Conservation (phyloP, 2,888 invertebrate species). For the Calameuta idolon region DNA sequence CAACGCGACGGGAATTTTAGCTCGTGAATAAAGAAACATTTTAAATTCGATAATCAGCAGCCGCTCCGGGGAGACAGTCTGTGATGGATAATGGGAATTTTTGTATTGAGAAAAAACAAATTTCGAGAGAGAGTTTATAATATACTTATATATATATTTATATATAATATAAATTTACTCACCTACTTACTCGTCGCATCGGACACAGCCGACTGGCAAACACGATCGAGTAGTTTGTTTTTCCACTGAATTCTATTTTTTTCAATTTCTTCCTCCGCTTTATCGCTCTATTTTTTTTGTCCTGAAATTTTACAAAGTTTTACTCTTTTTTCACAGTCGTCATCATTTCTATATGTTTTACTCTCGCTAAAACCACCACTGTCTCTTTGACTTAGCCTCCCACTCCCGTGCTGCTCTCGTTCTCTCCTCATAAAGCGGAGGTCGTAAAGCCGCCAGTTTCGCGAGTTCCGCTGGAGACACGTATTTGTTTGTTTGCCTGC, state of each 20-base stretch:
- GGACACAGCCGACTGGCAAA: no score
- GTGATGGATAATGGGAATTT: neutral
- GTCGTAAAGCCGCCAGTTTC: neutral
- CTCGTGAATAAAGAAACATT: neutral
- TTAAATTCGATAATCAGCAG: neutral
- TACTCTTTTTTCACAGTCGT: neutral
- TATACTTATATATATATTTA: neutral
- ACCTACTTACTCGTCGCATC: slow-evolving; percentile 27
- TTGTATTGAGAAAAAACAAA: neutral
- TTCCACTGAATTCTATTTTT: neutral
- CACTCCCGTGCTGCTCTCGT: neutral
- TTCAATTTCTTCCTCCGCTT: neutral
- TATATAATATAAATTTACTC: neutral
- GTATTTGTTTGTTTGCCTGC: slow-evolving; percentile 6
- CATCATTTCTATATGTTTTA: no score
- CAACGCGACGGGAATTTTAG: neutral
- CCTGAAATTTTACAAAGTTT: neutral
- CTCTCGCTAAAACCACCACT: no score
- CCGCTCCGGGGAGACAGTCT: neutral
- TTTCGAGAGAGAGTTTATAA: neutral
- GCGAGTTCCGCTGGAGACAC: neutral
- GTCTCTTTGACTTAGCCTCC: neutral
- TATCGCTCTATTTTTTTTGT: neutral
- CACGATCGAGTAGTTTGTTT: neutral
- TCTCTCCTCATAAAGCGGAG: neutral